Evolutionary conservation across 2,888 invertebrate species (phyloP), one percentile per base, ranked within the genome.

Genomic region (Parnassius orleans): DNA sequence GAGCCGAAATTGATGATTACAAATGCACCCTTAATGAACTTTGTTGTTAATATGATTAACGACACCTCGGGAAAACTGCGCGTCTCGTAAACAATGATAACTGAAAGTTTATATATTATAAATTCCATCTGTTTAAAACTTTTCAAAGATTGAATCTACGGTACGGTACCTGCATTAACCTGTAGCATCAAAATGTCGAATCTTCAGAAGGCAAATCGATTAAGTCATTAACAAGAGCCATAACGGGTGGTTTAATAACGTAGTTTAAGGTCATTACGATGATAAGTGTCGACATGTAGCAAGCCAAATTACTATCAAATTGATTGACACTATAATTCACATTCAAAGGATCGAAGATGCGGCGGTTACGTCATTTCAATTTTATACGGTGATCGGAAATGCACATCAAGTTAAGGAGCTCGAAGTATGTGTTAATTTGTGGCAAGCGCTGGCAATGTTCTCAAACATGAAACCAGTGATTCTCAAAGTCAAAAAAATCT

Each of bases 1-100:
- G 69, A 77, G 77, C 80, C 81, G 74, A 87, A 85, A 84, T 81
- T 84, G 87, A 85, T 86, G 86, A 87, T 86, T 84, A 87, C 83
- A 86, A 87, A 88, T 87, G 83, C 80, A 82, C 74, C 80, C 78
- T 81, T 89, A 90, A 90, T 88, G 87, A 87, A 85, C 76, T 81
- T 77, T 76, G 82, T 85, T 84, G 83, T 84, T 82, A 79, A 77
- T 77, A 81, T 89, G 86, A 88, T 87, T 86, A 83, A 89, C 85
- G 85, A 79, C 73, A 65, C 72, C 70, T 70, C 73, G 74, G 75
- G 69, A 74, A 81, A 83, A 80, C 78, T 81, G 78, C 72, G 75
- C 53, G 5, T 1, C 24, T n/a, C 24, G 2, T 9, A 15, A 41
- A 53, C 11, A 9, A 10, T 42, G 48, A 53, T 48, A 44, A 44